Evolutionary conservation across 1,140 invertebrate genomes (phyloP), one percentile per base, ranked within the genome.

Genomic region (Pygmarrhopalites habei): DNA sequence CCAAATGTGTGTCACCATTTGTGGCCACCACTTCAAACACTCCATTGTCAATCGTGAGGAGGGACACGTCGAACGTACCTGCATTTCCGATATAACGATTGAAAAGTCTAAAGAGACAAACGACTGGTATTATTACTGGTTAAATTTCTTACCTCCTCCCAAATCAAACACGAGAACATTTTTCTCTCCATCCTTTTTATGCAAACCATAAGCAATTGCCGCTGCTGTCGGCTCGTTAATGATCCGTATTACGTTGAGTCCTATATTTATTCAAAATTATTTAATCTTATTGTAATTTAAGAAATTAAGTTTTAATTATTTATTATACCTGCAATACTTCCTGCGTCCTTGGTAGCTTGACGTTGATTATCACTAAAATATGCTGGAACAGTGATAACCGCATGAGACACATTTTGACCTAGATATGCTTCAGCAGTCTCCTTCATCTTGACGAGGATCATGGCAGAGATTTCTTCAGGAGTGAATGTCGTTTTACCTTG

Each of bases 221-320:
- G 97, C 97, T 4, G 97, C 96, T 29, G 96, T 99, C n/a, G 97
- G 97, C 77, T 99, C 97, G 76, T 99, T 99, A 74, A 99, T 99
- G 72, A 99, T 99, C 78, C 97, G 86, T 90, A 99, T 95, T 1
- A 99, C 95, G 70, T 89, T 88, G 46, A 99, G 82, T 68, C 95
- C 95, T 70, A 95, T 88, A 73, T 85, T 86, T 26, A n/a, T n/a
- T n/a, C n/a, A n/a, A n/a, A n/a, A n/a, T n/a, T n/a, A n/a, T n/a
- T n/a, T n/a, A n/a, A n/a, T n/a, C n/a, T n/a, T n/a, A n/a, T n/a
- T n/a, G n/a, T n/a, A n/a, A n/a, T n/a, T n/a, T n/a, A n/a, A n/a
- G n/a, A n/a, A n/a, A n/a, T n/a, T n/a, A n/a, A n/a, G n/a, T n/a
- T n/a, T n/a, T n/a, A n/a, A n/a, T n/a, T n/a, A n/a, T n/a, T n/a